Conservation (phyloP, 2,797 vertebrate genomes). For the Sebastes cheni region DNA sequence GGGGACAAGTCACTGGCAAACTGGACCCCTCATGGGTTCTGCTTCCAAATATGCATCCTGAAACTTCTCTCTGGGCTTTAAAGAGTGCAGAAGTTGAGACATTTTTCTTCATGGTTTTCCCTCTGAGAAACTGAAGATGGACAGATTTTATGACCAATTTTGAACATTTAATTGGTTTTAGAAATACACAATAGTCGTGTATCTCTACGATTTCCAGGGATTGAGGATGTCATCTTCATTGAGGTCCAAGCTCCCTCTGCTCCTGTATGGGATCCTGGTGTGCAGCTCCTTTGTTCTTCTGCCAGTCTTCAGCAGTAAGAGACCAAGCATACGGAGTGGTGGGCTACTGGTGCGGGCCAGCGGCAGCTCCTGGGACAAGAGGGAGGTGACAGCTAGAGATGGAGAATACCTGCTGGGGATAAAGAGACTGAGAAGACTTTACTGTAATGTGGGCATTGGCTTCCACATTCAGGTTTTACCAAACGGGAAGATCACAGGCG, state of each 20-base stretch:
- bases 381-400: conserved; percentile 83
- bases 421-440: conserved; percentile 90
- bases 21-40: background rate
- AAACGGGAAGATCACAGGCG: conserved; percentile 91
- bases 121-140: background rate
- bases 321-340: conserved; percentile 44
- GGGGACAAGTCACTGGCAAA: background rate
- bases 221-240: conserved; percentile 81
- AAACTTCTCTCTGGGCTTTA: background rate
- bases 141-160: background rate
- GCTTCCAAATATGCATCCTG: conserved; percentile 25
- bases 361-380: conserved; percentile 84
- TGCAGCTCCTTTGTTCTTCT: conserved; percentile 76
- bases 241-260: conserved; percentile 80
- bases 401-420: conserved; percentile 94
- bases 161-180: background rate
- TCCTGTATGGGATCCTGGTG: conserved; percentile 85
- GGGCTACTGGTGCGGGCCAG: conserved; percentile 82
- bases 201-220: background rate
- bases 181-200: background rate
- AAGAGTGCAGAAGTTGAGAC: background rate
- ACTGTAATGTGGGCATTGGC: conserved; percentile 97
- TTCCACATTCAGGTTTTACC: conserved; percentile 94
- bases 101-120: background rate
- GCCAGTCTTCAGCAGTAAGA: conserved; percentile 47